Percentiles rank a stretch among this genome's conserved stretches.
Evolutionary conservation across 2,888 invertebrate genomes (phyloP).

Genomic region (Gastracanthus pulcherrimus): DNA sequence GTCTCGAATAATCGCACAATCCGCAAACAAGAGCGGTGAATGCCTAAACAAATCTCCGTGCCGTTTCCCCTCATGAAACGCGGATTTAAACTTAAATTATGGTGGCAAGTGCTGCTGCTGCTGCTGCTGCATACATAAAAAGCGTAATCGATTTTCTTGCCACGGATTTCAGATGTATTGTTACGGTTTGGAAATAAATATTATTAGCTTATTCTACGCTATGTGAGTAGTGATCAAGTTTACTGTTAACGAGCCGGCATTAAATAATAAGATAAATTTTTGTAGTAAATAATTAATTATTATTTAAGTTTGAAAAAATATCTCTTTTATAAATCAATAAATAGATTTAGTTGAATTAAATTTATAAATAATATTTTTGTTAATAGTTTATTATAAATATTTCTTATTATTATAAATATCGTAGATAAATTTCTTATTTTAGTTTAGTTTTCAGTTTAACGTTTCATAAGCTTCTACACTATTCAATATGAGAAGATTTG

Average conservation of each 20-base stretch:
- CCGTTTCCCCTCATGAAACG: slow-evolving; percentile 19
- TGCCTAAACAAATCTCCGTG: slow-evolving; percentile 41
- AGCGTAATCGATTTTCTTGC: slow-evolving; percentile 29
- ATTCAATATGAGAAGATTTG: too few species aligned
- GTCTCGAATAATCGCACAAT: slow-evolving; percentile 53
- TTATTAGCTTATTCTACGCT: neutral
- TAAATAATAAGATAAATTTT: too few species aligned
- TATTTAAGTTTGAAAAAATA: too few species aligned
- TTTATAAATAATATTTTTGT: too few species aligned
- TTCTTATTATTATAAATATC: too few species aligned
- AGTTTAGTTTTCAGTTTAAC: too few species aligned
- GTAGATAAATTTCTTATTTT: too few species aligned
- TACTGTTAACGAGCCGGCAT: slow-evolving; percentile 1
- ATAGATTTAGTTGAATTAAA: too few species aligned
- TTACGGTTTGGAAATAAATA: neutral
- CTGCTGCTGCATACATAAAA: slow-evolving; percentile 27
- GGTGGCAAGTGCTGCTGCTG: neutral
- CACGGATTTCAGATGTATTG: neutral
- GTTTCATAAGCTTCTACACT: too few species aligned
- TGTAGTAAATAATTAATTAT: too few species aligned
- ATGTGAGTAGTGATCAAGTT: neutral
- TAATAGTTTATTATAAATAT: too few species aligned
- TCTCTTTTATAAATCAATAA: too few species aligned
- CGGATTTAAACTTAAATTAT: slow-evolving; percentile 34
- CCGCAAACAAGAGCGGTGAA: slow-evolving; percentile 27